Percentiles rank a stretch among this genome's conserved stretches.
phyloP scores from a whole-genome alignment of 2,888 invertebrate genomes.

The Trissonchulus sp. region DNA sequence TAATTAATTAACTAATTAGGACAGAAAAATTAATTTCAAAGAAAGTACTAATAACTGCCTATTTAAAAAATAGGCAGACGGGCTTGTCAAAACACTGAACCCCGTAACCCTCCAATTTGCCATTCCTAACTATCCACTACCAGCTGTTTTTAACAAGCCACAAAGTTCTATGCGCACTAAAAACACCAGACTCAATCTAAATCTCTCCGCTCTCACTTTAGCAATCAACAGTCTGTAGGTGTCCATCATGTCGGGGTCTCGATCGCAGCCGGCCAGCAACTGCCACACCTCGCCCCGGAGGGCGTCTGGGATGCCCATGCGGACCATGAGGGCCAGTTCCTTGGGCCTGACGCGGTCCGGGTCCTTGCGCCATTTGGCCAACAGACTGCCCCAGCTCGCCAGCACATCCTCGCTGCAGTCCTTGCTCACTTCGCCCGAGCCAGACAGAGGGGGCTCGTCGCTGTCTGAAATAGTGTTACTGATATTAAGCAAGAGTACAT shows the following conservation, averaged over 20 bases:
- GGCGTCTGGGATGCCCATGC: conserved; percentile 84
- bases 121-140: too few species aligned
- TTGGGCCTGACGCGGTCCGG: conserved; percentile 63
- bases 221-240: conserved; percentile 84
- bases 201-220: too few species aligned
- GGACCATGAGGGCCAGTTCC: conserved; percentile 70
- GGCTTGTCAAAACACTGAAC: too few species aligned
- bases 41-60: too few species aligned
- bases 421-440: conserved; percentile 91
- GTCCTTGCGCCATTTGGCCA: conserved; percentile 50
- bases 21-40: too few species aligned
- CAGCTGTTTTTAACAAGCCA: too few species aligned
- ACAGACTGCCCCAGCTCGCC: conserved; percentile 26
- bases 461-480: conserved; percentile 51
- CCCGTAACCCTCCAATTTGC: too few species aligned
- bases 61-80: too few species aligned
- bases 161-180: too few species aligned
- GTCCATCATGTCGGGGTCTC: conserved; percentile 72
- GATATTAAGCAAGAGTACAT: neutral
- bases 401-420: conserved; percentile 80
- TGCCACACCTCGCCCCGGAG: conserved; percentile 97
- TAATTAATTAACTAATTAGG: too few species aligned
- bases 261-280: conserved; percentile 77
- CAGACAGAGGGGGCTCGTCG: conserved; percentile 85
- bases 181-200: too few species aligned